phyloP scores from a whole-genome alignment of 2,113 vertebrate species.

The Numida meleagris region DNA sequence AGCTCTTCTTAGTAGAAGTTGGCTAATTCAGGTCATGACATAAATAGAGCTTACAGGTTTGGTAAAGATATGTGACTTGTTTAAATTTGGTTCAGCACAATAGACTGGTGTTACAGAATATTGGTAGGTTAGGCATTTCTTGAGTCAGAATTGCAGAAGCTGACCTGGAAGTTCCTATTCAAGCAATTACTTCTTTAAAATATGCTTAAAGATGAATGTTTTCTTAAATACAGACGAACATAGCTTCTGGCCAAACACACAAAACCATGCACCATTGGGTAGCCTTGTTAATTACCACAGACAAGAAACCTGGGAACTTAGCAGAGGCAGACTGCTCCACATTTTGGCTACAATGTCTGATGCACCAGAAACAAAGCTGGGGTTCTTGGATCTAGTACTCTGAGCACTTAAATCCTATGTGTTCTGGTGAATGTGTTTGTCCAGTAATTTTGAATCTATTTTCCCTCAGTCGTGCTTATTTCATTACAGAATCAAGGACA shows the following conservation, averaged over 20 bases:
- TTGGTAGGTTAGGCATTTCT: background rate
- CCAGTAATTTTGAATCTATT: background rate
- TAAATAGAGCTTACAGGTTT: background rate
- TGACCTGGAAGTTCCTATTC: background rate
- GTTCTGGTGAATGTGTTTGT: background rate
- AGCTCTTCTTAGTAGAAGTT: background rate
- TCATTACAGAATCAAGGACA: background rate
- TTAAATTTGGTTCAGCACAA: background rate
- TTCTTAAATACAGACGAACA: background rate
- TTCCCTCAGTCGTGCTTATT: background rate
- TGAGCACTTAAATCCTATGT: background rate
- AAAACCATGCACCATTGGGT: background rate
- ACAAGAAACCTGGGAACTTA: background rate
- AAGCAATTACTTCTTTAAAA: background rate
- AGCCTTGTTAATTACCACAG: background rate
- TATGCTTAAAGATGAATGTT: background rate
- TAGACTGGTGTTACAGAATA: background rate
- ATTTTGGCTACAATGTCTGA: background rate
- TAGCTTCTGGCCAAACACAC: background rate
- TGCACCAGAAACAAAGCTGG: background rate
- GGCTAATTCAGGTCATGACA: background rate
- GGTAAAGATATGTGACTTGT: background rate
- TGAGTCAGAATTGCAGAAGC: background rate
- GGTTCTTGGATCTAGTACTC: background rate
- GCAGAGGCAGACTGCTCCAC: background rate